Evolutionary conservation across 2,888 invertebrate genomes (phyloP).

Genomic region (Folsomia manolachei): DNA sequence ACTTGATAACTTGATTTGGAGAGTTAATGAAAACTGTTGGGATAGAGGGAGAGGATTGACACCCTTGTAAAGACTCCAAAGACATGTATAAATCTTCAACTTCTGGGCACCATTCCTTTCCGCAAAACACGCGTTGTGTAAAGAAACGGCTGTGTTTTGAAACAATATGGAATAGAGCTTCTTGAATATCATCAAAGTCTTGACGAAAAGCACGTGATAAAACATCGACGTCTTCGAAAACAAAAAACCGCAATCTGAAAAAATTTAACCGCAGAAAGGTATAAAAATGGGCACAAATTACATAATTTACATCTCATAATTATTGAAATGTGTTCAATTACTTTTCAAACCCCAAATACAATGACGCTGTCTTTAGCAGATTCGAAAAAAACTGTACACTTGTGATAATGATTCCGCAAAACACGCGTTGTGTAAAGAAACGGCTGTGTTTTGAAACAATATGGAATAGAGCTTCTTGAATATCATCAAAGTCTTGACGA

Average conservation of each 20-base stretch:
- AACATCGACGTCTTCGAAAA: constrained; percentile 26
- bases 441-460: not conserved
- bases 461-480: constrained; percentile 7
- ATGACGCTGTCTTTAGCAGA: not conserved
- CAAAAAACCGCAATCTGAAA: constrained; percentile 22
- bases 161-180: constrained; percentile 2
- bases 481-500: not conserved
- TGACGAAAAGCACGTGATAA: constrained; percentile 4
- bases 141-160: not conserved
- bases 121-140: constrained; percentile 26
- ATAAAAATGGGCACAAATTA: no score
- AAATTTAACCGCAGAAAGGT: no score
- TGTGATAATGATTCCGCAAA: constrained; percentile 14
- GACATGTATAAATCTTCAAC: constrained; percentile 18
- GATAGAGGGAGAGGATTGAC: not conserved
- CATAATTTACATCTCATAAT: no score
- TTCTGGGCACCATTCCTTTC: constrained; percentile 21
- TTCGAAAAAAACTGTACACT: not conserved
- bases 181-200: constrained; percentile 1
- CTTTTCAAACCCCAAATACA: not conserved
- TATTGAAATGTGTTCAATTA: no score
- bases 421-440: constrained; percentile 15
- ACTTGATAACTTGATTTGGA: constrained; percentile 24
- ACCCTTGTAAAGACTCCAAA: not conserved
- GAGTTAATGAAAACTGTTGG: constrained; percentile 24